A percentile compares a stretch with the other conserved stretches of the same genome.
phyloP scores from a whole-genome alignment of 2,797 vertebrate genomes.

The Gymnoscopelus microlampas region DNA sequence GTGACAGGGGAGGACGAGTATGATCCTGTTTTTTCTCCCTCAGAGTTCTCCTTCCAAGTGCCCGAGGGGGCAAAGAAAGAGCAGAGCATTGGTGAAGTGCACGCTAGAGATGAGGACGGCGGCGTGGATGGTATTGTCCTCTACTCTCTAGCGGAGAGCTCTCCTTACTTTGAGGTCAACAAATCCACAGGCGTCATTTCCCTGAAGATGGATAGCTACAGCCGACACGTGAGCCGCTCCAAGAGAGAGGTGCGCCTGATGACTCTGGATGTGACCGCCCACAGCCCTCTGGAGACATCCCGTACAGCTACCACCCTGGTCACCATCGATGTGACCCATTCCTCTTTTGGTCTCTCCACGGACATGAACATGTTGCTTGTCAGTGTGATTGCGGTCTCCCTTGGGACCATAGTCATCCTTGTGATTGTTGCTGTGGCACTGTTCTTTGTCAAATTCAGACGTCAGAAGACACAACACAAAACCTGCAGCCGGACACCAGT shows the following conservation, averaged over 20 bases:
- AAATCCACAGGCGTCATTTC: conserved; percentile 89
- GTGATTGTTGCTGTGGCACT: conserved; percentile 89
- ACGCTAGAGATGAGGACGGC: conserved; percentile 93
- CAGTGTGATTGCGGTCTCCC: conserved; percentile 91
- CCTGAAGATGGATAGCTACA: conserved; percentile 88
- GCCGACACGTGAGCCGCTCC: conserved; percentile 74
- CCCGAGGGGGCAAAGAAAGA: conserved; percentile 91
- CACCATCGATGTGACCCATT: conserved; percentile 90
- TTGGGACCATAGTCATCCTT: conserved; percentile 91
- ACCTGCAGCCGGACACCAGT: conserved; percentile 60
- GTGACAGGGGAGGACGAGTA: conserved; percentile 96
- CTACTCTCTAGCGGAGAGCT: conserved; percentile 87
- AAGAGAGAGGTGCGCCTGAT: conserved; percentile 89
- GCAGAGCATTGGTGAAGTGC: conserved; percentile 89
- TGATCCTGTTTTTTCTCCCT: conserved; percentile 90
- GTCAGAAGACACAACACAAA: conserved; percentile 78
- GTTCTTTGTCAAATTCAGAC: conserved; percentile 88
- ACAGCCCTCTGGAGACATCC: conserved; percentile 89
- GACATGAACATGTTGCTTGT: conserved; percentile 92
- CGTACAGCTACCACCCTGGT: conserved; percentile 85
- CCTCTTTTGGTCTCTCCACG: conserved; percentile 89
- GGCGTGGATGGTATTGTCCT: conserved; percentile 92
- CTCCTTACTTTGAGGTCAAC: conserved; percentile 93
- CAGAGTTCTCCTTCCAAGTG: conserved; percentile 89
- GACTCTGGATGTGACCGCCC: conserved; percentile 89